Base-by-base conservation (phyloP, 2,888 invertebrate genomes). In the Agonopterix heracliana region DNA sequence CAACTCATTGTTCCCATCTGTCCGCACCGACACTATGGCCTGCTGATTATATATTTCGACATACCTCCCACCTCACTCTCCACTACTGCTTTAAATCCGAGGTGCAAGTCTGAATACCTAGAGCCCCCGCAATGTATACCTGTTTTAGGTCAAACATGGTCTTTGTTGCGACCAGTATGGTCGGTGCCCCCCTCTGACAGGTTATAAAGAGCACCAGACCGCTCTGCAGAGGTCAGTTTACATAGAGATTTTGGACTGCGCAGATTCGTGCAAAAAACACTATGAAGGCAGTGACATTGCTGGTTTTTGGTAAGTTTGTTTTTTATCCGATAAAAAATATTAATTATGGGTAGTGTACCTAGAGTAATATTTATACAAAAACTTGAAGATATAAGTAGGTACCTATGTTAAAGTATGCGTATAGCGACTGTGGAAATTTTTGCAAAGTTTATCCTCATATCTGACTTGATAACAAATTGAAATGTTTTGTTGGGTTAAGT, bases 301-400 rank as follows among this genome's bases (percentile, higher is more conserved):
- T 81, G 64, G 59, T 82, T 65, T 78, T 86, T 47, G 86, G 86
- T 86, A 59, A 85, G 86, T 69, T 54, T 46, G 55, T 53, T 60
- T 56, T 41, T 51, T 47, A 3, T 49, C 36, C 26, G 5, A 5
- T 26, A 26, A 26, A 26, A 26, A 26, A 26, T 14, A 26, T 26
- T 5, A 7, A 26, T 26, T 5, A 26, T 26, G 7, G 17, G 17
- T 2, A 17, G 4, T n/a, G 26, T 26, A 26, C 26, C 26, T 17
- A 17, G 17, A 26, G 26, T 7, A 26, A 26, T 26, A 26, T 26
- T 26, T 26, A 26, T 26, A 26, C 26, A 26, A 26, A 26, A 26
- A 26, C 26, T 26, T 26, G 26, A 26, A 26, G 26, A 26, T 26
- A 7, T 26, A 26, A 7, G 26, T 7, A 26, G 26, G 26, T 7